Conservation (phyloP, 1,140 invertebrate species). For the Camponotus floridanus region DNA sequence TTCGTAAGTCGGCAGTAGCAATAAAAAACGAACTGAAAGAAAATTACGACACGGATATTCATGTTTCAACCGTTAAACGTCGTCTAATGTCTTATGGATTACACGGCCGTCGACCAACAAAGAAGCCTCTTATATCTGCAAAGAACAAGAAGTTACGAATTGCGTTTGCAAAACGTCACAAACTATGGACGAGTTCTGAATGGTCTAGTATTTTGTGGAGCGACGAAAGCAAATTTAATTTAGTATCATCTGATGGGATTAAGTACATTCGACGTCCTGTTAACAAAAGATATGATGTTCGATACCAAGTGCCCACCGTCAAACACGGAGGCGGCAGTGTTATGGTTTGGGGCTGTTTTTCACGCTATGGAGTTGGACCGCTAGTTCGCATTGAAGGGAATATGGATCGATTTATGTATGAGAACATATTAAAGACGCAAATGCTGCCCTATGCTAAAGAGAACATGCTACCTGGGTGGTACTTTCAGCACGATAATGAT, state of each 20-base stretch:
- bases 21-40: no score
- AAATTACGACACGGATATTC: slow-evolving; percentile 6
- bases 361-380: neutral
- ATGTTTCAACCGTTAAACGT: neutral
- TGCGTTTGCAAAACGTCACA: neutral
- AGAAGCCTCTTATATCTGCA: neutral
- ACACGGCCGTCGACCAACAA: neutral
- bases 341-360: slow-evolving; percentile 2
- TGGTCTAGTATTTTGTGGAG: no score
- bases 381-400: slow-evolving; percentile 29
- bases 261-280: no score
- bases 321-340: slow-evolving; percentile 12
- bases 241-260: no score
- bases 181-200: slow-evolving; percentile 8
- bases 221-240: no score
- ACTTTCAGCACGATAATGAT: slow-evolving; percentile 8
- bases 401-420: slow-evolving; percentile 39
- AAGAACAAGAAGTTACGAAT: slow-evolving; percentile 2
- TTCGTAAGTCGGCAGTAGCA: no score
- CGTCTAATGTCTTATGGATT: slow-evolving; percentile 20
- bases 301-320: no score
- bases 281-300: neutral
- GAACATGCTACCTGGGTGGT: slow-evolving; percentile 13
- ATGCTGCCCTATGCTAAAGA: slow-evolving; percentile 33
- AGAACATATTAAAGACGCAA: slow-evolving; percentile 35